Conservation (phyloP, 2,888 invertebrate genomes). For the Selenia dentaria region DNA sequence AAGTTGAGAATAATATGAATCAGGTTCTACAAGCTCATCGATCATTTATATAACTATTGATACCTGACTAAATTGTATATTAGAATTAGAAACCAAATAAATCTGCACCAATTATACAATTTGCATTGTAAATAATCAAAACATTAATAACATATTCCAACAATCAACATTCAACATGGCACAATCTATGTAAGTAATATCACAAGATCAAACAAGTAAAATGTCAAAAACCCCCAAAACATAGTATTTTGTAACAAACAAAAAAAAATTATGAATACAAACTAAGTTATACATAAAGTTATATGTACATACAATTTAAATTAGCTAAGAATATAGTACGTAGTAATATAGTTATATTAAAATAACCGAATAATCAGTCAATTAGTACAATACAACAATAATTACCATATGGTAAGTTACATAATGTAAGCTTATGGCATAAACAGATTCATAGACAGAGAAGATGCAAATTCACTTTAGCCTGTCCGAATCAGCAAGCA, state of each 20-base stretch:
- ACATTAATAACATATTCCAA: too few relatives aligned
- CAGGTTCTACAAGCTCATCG: too few relatives aligned
- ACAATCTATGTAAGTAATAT: slow-evolving; percentile 39
- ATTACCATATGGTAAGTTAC: slow-evolving; percentile 11
- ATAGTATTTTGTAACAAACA: slow-evolving; percentile 55
- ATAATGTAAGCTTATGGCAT: slow-evolving; percentile 3
- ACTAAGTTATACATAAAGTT: slow-evolving; percentile 49
- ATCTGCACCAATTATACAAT: too few relatives aligned
- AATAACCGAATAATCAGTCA: slow-evolving; percentile 71
- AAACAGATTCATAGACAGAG: background rate
- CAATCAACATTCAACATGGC: too few relatives aligned
- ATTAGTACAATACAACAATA: slow-evolving; percentile 59
- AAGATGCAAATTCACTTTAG: too few relatives aligned
- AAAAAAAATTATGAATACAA: slow-evolving; percentile 46
- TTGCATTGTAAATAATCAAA: too few relatives aligned
- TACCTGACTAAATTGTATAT: too few relatives aligned
- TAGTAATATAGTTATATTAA: slow-evolving; percentile 44
- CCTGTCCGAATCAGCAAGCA: too few relatives aligned
- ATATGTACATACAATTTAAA: slow-evolving; percentile 50
- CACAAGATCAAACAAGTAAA: slow-evolving; percentile 43
- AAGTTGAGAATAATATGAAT: too few relatives aligned
- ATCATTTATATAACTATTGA: too few relatives aligned
- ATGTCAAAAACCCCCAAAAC: slow-evolving; percentile 56
- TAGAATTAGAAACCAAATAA: too few relatives aligned
- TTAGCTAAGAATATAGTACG: too few relatives aligned